Base-by-base conservation (phyloP, 2,113 vertebrate genomes). In the Syrrhaptes paradoxus region DNA sequence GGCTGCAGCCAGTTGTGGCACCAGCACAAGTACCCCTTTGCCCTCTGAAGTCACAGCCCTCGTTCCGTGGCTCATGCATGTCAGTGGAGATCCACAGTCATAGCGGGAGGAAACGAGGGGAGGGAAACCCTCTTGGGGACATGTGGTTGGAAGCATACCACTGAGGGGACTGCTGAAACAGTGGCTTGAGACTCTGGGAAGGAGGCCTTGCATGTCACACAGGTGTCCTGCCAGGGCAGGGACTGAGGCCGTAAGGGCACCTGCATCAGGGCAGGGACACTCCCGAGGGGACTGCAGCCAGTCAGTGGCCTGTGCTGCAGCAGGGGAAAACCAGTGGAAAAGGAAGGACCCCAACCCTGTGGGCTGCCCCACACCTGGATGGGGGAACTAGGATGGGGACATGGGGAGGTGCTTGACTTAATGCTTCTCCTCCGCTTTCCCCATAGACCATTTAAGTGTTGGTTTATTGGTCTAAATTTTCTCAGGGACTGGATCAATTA, bases 41-140 rank as follows among this genome's bases (percentile, higher is more conserved):
- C 6, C 18, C 18, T 3, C 10, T 41, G n/a, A 75, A 63, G 21
- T 32, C 22, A 29, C 8, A 48, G 18, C 3, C 7, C 25, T 43
- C 1, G 1, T 28, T 28, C 29, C 12, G 21, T 1, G 1, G n/a
- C n/a, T 74, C 11, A 11, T 3, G 2, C 8, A 9, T 57, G 18
- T 48, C 48, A 51, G 13, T 6, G 29, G 25, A 68, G 7, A 71
- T 29, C 26, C 25, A 61, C 8, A 12, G 24, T 26, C 0, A 0
- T 12, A 12, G 20, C 10, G 5, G 7, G 26, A 81, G 10, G 13
- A 83, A 66, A 24, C n/a, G 28, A 0, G 0, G 15, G 15, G 12
- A 78, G 3, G 9, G 15, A 65, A 1, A 26, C 31, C 15, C 10
- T 46, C 21, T 58, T 85, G 36, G 9, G 28, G 25, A 38, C 2